Conservation (phyloP, 2,888 invertebrate species). For the Drosophila nigritarsus region DNA sequence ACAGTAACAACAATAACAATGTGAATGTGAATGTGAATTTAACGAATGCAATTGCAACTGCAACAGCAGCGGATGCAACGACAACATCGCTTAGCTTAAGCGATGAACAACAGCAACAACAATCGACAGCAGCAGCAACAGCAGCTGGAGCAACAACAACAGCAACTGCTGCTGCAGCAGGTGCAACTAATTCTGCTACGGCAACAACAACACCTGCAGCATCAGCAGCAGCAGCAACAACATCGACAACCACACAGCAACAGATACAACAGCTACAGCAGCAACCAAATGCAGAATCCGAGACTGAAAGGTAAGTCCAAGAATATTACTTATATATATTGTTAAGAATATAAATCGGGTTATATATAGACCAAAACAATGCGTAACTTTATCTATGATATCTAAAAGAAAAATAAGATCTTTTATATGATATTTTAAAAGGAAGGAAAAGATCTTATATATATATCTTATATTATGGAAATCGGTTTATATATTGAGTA, state of each 20-base stretch:
- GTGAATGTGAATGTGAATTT: slow-evolving; percentile 69
- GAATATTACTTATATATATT: neutral
- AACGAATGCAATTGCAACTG: slow-evolving; percentile 53
- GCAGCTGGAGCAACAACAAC: slow-evolving; percentile 40
- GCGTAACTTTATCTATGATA: neutral
- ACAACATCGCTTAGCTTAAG: slow-evolving; percentile 58
- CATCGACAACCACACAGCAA: slow-evolving; percentile 64
- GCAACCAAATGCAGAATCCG: slow-evolving; percentile 83
- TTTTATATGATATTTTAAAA: too few relatives aligned
- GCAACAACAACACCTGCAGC: slow-evolving; percentile 15
- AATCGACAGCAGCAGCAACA: slow-evolving; percentile 52
- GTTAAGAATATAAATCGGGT: neutral
- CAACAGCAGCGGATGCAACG: slow-evolving; percentile 50
- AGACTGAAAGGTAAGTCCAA: slow-evolving; percentile 85
- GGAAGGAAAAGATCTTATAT: too few relatives aligned
- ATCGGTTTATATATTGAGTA: neutral
- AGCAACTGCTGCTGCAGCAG: slow-evolving; percentile 30
- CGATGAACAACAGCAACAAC: slow-evolving; percentile 52
- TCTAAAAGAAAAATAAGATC: too few relatives aligned
- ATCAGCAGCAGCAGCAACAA: slow-evolving; percentile 47
- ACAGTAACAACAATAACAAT: slow-evolving; percentile 51
- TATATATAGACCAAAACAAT: neutral
- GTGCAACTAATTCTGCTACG: slow-evolving; percentile 16
- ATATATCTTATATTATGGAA: neutral
- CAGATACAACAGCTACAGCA: slow-evolving; percentile 72